Evolutionary conservation across 2,113 vertebrate species (phyloP).

Genomic region (Thoracochromis brauschi): DNA sequence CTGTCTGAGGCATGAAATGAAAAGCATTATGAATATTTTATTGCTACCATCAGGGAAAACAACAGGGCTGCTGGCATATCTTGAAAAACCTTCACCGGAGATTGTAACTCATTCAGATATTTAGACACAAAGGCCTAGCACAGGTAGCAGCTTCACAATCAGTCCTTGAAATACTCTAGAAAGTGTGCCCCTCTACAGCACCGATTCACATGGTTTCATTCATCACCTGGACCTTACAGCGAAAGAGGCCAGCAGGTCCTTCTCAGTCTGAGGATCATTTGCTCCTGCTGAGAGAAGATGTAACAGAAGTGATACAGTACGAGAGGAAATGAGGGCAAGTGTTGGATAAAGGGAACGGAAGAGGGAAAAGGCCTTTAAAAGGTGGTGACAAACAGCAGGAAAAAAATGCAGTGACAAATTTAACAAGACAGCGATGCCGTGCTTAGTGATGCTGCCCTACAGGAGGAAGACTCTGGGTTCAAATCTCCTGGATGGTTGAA

Average conservation of each 20-base stretch:
- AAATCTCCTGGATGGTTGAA: neutral
- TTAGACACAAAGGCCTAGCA: neutral
- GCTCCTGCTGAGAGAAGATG: neutral
- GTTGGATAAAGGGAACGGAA: neutral
- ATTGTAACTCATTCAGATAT: neutral
- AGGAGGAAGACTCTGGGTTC: neutral
- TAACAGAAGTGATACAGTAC: neutral
- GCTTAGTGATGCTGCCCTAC: neutral
- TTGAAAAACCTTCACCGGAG: neutral
- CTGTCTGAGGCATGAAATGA: neutral
- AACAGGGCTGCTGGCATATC: neutral
- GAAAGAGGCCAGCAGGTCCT: neutral
- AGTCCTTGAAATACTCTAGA: neutral
- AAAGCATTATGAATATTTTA: neutral
- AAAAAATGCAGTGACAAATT: neutral
- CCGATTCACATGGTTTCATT: neutral
- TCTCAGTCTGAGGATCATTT: neutral
- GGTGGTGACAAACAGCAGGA: neutral
- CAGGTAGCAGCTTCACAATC: neutral
- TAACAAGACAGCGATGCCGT: neutral
- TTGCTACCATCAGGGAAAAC: neutral
- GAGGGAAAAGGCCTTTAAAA: neutral
- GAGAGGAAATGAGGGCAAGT: neutral
- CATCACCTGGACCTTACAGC: neutral
- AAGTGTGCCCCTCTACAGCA: neutral